Evolutionary conservation across 2,113 vertebrate species (phyloP), one percentile per base, ranked within the genome.

Genomic region (Cyanocitta stelleri): DNA sequence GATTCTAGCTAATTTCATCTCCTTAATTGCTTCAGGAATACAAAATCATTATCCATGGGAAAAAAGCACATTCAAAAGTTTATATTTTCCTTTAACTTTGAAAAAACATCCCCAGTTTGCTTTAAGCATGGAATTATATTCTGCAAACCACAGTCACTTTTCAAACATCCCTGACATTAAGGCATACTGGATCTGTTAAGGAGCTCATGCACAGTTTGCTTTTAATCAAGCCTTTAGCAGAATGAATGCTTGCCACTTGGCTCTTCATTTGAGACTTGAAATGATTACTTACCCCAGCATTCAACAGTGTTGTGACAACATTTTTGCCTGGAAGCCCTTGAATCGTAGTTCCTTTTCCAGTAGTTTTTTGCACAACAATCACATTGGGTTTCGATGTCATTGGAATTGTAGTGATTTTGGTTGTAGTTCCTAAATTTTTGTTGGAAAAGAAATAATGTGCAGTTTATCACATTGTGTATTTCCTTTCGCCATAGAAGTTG

Each of bases 301-400:
- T 99, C 82, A 99, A 85, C 77, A 99, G 97, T 0, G 99, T 99
- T 41, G 99, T 99, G 78, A 99, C 99, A 83, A 99, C 99, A 16
- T 99, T 99, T 97, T 99, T 99, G 82, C 99, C 99, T 0, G 99
- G 99, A 87, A 99, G 98, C 17, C 99, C 99, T 92, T 99, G 99
- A 91, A 99, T 99, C 85, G 99, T 99, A 3, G 99, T 98, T 95
- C 99, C 99, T 97, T 99, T 99, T 43, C 99, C 99, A 10, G 99
- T 98, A 32, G 99, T 99, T 88, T 99, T 99, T 97, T 99, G 99
- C 78, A 99, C 99, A 95, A 99, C 99, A n/a, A 99, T 99, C 87
- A 99, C 99, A 37, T 99, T 99, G 35, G 99, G 99, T 89, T 99
- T 99, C 23, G 99, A 99, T 32, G 98, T 99, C 99, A 99, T 99